Base-by-base conservation (phyloP, 2,888 invertebrate species). In the Spodoptera exigua region DNA sequence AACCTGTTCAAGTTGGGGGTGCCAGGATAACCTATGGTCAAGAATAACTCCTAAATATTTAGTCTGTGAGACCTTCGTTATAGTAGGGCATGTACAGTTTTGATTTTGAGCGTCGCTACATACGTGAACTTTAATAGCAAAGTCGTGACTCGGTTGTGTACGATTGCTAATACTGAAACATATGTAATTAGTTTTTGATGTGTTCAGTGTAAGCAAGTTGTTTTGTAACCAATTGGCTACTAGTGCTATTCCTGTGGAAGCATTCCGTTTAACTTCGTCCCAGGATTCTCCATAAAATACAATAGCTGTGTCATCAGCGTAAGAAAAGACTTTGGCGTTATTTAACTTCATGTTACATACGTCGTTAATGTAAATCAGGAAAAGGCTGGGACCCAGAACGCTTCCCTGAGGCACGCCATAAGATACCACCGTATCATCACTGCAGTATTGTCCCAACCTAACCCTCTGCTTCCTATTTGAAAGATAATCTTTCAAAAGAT, bases 361-460 rank as follows among this genome's bases (percentile, higher is more conserved):
- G 13, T 52, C 12, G 14, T 21, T 52, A 0, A 35, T 4, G 12
- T 52, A 44, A 0, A 16, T 36, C 4, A 44, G 13, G 14, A 43
- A 53, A 4, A 41, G 11, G 17, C 17, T 51, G 13, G 34, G 49
- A 2, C 40, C 49, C n/a, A 44, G 27, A 10, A 39, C 44, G 36
- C 44, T 44, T 7, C 36, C 45, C 16, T 45, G 45, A 12, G 45
- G 34, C 3, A 45, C 45, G 11, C 27, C 32, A 7, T 41, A 51
- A 18, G 21, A 41, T 2, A 41, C 13, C 2, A 11, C 18, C 7
- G 35, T 4, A 18, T 18, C 51, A 2, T 10, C 21, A 43, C 52
- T 43, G 9, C 9, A 18, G 9, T 43, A 43, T 12, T 43, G 21
- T 3, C 36, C 52, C 13, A 43, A 14, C 17, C 13, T 43, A 35